These are phyloP conservation scores for Sebastolobus alascanus DNA, from an alignment of 2,797 vertebrate genomes.

Conservation along the genomic window DNA sequence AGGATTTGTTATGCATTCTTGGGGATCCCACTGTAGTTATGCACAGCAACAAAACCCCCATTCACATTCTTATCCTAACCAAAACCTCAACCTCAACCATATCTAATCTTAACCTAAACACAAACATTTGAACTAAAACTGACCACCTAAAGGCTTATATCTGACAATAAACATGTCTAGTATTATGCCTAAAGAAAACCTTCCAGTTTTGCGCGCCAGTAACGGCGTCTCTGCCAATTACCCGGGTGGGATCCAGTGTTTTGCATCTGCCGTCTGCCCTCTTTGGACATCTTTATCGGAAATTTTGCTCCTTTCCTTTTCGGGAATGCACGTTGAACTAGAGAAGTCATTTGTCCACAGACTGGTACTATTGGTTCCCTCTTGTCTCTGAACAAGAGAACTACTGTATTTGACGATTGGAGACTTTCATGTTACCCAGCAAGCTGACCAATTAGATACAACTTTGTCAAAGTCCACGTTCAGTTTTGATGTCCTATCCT, in stretches of 20 bases:
- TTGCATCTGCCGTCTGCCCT: background rate
- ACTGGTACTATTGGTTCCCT: background rate
- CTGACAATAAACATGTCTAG: slow-evolving; percentile 24
- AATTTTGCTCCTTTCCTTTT: slow-evolving; percentile 1
- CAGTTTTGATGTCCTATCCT: slow-evolving; percentile 14
- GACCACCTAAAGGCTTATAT: background rate
- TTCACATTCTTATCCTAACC: slow-evolving; percentile 9
- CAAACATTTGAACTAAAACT: slow-evolving; percentile 21
- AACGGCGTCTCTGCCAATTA: background rate
- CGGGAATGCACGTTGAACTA: background rate
- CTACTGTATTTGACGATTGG: background rate
- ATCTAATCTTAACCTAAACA: slow-evolving; percentile 28
- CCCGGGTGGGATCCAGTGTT: background rate
- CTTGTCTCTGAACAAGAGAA: slow-evolving; percentile 11
- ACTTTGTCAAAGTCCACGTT: slow-evolving; percentile 14
- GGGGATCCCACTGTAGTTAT: background rate
- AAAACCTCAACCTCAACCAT: slow-evolving; percentile 19
- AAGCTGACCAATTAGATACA: slow-evolving; percentile 18
- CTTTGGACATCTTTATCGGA: background rate
- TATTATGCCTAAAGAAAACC: slow-evolving; percentile 1
- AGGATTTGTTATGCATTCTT: background rate
- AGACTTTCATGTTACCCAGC: background rate
- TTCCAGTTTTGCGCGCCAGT: background rate
- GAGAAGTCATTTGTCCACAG: background rate
- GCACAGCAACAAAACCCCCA: slow-evolving; percentile 18